Base-by-base conservation (phyloP, 2,113 vertebrate species). In the Leiothrix lutea region DNA sequence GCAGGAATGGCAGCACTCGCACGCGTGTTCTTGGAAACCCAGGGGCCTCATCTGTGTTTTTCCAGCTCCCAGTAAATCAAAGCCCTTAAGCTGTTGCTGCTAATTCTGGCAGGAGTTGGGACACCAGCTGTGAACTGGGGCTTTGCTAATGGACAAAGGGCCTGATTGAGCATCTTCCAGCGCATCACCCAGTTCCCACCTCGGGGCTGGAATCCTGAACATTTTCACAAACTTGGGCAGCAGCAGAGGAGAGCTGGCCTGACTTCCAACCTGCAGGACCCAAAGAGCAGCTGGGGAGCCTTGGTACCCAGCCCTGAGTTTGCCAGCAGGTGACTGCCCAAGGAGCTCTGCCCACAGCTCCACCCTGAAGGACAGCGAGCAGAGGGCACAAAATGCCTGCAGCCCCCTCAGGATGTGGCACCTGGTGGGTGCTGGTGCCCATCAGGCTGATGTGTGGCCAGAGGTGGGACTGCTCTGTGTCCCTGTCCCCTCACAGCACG, bases 81-180 rank as follows among this genome's bases (percentile, higher is more conserved):
- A 97, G 92, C 88, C 82, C 44, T 93, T 83, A 93, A 96, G 90
- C 96, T 94, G 85, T 80, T 62, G 81, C 94, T 96, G 92, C 94
- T 94, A 96, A 94, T 90, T 95, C 93, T 95, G 93, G 96, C 93
- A 92, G 79, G 85, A 95, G 88, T 16, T 95, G 77, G 93, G 92
- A 90, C 94, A 92, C 71, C 93, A 97, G 96, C 94, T 91, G 40
- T 62, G 88, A 96, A 62, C 51, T 12, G 21, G 20, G 67, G 79
- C 75, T 96, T 86, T 92, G 71, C 92, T 93, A 82, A 96, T 10
- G 87, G 93, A 93, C 88, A 93, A 93, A 93, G 67, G 64, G 79
- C 44, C 69, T 60, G 60, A 80, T 0, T 44, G 90, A 94, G 64
- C 79, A 90, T 92, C 95, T 74, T n/a, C 3, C 2, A 87, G 36